These are phyloP conservation scores for Vidua macroura DNA, from an alignment of 2,113 vertebrate genomes.

Conservation along the genomic window DNA sequence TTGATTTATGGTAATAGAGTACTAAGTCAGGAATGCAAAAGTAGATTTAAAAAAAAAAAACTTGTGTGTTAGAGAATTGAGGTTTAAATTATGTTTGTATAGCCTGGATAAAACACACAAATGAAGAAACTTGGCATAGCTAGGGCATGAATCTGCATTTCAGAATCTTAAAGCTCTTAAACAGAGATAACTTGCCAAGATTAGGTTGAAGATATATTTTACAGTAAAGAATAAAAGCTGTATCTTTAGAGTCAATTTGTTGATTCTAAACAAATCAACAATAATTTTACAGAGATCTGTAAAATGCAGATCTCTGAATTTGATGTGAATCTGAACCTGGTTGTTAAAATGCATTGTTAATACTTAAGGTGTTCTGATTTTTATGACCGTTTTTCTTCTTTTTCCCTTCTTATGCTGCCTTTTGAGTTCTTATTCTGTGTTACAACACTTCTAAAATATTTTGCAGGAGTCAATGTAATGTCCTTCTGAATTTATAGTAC, in stretches of 20 bases:
- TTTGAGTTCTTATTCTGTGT: not conserved
- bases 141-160: not conserved
- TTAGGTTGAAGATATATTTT: not conserved
- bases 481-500: not conserved
- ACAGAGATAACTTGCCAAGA: not conserved
- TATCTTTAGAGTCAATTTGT: not conserved
- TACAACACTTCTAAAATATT: not conserved
- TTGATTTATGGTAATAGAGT: not conserved
- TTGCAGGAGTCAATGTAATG: not conserved
- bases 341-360: not conserved
- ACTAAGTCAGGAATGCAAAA: not conserved
- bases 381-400: not conserved
- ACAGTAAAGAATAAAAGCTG: not conserved
- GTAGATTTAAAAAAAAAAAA: not conserved
- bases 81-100: not conserved
- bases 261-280: not conserved
- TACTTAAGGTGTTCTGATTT: not conserved
- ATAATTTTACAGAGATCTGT: not conserved
- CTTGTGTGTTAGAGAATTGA: not conserved
- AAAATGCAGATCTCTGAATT: not conserved
- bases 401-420: not conserved
- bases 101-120: not conserved
- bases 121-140: not conserved
- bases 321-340: not conserved
- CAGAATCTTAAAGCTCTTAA: not conserved